These are phyloP conservation scores for Pomatorhinus ruficollis DNA, from an alignment of 2,113 vertebrate genomes.

Conservation along the genomic window DNA sequence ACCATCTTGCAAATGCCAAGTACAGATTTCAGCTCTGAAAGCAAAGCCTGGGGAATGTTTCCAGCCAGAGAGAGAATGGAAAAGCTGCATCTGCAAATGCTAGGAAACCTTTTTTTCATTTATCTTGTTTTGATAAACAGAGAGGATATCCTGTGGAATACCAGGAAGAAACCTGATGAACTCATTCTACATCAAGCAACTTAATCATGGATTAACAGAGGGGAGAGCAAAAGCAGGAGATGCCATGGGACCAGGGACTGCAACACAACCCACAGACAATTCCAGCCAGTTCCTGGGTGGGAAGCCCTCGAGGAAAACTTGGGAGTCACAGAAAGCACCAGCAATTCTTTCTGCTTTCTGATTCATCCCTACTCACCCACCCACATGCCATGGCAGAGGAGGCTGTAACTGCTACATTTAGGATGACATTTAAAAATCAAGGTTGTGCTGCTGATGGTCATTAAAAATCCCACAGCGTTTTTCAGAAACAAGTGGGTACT, in stretches of 20 bases:
- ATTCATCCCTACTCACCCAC: slow-evolving; percentile 47
- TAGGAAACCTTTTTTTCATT: neutral
- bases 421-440: slow-evolving; percentile 63
- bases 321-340: slow-evolving; percentile 19
- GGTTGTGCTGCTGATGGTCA: slow-evolving; percentile 50
- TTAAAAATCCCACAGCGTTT: slow-evolving; percentile 47
- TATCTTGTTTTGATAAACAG: neutral
- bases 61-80: neutral
- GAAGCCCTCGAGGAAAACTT: slow-evolving; percentile 39
- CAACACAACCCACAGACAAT: neutral
- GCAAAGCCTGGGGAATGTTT: neutral
- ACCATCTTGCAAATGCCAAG: neutral
- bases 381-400: slow-evolving; percentile 13
- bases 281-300: neutral
- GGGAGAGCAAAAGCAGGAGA: neutral
- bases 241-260: neutral
- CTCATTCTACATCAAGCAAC: neutral
- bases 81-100: slow-evolving; percentile 30
- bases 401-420: slow-evolving; percentile 47
- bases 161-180: neutral
- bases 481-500: slow-evolving; percentile 28
- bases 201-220: neutral
- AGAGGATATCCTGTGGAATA: neutral
- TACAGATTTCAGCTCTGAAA: neutral
- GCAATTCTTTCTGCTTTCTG: slow-evolving; percentile 42